Evolutionary conservation across 2,888 invertebrate genomes (phyloP).

Genomic region (Drosophila mettleri): DNA sequence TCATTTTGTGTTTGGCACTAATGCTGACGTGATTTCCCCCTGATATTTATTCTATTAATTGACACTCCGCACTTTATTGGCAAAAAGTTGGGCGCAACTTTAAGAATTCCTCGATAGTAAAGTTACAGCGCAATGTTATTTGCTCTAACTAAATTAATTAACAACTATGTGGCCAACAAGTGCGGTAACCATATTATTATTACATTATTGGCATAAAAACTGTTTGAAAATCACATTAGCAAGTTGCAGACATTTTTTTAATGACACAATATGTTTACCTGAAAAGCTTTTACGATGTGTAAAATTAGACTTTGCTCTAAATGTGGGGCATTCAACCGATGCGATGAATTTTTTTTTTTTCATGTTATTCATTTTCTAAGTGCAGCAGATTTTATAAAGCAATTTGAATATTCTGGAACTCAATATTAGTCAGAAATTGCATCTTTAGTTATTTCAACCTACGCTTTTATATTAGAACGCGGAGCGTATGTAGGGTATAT

Average conservation of each 20-base stretch:
- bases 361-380: no score
- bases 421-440: neutral
- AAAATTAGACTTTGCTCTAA: neutral
- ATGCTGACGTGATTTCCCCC: constrained; percentile 66
- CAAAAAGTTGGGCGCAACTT: neutral
- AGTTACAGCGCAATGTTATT: neutral
- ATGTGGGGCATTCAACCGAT: neutral
- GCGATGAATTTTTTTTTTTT: no score
- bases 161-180: neutral
- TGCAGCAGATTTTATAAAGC: no score
- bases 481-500: constrained; percentile 1
- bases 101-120: constrained; percentile 4
- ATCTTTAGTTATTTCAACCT: neutral
- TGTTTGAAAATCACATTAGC: neutral
- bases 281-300: neutral
- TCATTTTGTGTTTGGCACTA: constrained; percentile 63
- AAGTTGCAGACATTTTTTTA: neutral
- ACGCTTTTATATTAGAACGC: no score
- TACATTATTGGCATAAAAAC: neutral
- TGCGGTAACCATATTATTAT: neutral
- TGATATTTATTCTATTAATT: constrained; percentile 68
- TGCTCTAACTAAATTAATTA: neutral
- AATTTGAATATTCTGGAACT: no score
- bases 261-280: neutral
- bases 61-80: constrained; percentile 39